Conservation (phyloP, 2,113 vertebrate species). For the Rhynchomys soricoides region DNA sequence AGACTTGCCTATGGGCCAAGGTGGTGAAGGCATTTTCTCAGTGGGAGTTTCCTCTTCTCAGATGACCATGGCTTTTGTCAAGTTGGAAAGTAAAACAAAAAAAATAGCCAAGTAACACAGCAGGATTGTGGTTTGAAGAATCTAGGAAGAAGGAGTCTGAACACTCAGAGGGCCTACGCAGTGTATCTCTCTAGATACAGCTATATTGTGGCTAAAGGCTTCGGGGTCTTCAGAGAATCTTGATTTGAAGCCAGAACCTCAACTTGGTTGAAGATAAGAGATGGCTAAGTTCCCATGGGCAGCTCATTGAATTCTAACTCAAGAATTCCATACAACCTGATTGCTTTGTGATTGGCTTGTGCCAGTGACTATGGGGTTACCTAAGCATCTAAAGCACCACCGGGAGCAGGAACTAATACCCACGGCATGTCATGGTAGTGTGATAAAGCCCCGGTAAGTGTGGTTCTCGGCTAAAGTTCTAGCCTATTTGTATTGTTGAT, state of each 20-base stretch:
- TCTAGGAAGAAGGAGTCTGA: background rate
- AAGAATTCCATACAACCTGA: background rate
- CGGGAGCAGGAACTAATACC: background rate
- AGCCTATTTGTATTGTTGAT: background rate
- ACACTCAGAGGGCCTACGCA: fast-evolving
- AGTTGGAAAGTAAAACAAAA: background rate
- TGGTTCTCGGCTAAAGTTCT: background rate
- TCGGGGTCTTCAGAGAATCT: background rate
- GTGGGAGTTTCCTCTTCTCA: background rate
- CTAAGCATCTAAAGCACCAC: background rate
- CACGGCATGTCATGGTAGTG: fast-evolving
- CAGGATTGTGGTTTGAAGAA: background rate
- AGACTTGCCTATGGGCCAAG: background rate
- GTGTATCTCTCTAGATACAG: background rate
- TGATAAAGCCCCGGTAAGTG: fast-evolving
- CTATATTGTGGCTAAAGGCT: too few relatives aligned
- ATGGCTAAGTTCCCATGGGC: background rate
- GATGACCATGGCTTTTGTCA: background rate
- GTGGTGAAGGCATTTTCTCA: background rate
- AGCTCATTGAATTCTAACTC: background rate
- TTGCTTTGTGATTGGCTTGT: background rate
- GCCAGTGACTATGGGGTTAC: background rate
- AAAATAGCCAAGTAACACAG: background rate
- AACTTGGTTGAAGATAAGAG: background rate
- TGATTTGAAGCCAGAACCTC: background rate